Evolutionary conservation across 2,888 invertebrate genomes (phyloP).

Genomic region (Nebria brevicollis): DNA sequence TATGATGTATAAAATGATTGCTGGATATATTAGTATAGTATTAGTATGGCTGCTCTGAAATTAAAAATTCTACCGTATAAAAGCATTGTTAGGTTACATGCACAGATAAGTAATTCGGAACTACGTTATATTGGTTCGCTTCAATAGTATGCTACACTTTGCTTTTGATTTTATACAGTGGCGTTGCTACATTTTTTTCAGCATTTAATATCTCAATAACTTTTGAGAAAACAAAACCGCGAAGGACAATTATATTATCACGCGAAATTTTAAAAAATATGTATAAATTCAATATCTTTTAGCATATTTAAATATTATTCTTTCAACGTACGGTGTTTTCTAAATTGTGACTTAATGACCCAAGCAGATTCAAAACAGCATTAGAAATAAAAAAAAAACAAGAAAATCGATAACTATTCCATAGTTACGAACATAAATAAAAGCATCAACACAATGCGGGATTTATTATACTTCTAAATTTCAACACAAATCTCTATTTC

Average conservation of each 20-base stretch:
- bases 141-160: background rate
- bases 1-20: constrained; percentile 20
- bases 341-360: no score
- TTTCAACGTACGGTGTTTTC: no score
- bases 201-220: no score
- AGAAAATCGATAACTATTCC: background rate
- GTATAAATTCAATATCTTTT: no score
- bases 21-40: constrained; percentile 21
- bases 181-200: background rate
- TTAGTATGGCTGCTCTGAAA: constrained; percentile 35
- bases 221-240: no score
- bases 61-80: constrained; percentile 44
- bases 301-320: no score
- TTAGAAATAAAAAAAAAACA: background rate
- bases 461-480: background rate
- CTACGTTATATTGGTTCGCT: constrained; percentile 18
- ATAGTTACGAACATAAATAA: background rate
- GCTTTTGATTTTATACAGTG: background rate
- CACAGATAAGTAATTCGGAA: background rate
- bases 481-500: background rate
- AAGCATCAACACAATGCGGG: background rate
- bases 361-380: background rate
- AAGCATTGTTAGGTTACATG: constrained; percentile 31
- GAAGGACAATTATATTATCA: no score
- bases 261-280: no score